Percentiles rank a stretch among this genome's conserved stretches.
phyloP scores from a whole-genome alignment of 2,113 vertebrate species.

The Limnothrissa miodon region DNA sequence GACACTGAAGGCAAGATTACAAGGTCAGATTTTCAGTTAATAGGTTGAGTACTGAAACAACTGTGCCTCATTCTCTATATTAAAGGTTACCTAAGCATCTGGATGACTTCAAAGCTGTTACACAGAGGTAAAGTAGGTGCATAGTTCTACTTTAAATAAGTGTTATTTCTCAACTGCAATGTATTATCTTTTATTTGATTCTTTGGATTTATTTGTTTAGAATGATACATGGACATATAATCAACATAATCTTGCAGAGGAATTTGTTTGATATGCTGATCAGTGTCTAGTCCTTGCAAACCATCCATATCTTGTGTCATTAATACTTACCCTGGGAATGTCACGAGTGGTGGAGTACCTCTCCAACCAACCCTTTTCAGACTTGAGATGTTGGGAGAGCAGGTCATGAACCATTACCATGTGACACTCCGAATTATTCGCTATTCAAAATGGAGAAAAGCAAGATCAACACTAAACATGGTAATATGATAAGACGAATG shows the following conservation, averaged over 20 bases:
- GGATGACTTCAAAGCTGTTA: too few relatives aligned
- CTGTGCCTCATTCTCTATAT: too few relatives aligned
- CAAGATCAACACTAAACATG: neutral
- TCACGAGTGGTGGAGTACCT: constrained; percentile 61
- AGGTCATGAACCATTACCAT: constrained; percentile 66
- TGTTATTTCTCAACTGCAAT: too few relatives aligned
- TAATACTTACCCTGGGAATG: constrained; percentile 56
- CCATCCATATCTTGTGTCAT: neutral
- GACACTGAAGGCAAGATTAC: too few relatives aligned
- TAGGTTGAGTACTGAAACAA: too few relatives aligned
- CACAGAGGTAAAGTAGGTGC: too few relatives aligned
- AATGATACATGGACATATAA: too few relatives aligned
- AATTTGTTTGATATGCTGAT: neutral
- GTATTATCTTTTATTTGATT: too few relatives aligned
- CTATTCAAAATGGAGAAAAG: constrained; percentile 42
- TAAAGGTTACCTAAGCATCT: too few relatives aligned
- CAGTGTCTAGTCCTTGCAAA: neutral
- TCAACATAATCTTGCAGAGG: neutral
- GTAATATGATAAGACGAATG: neutral
- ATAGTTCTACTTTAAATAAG: too few relatives aligned
- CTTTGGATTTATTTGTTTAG: too few relatives aligned
- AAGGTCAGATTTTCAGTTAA: too few relatives aligned
- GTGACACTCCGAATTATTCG: constrained; percentile 51
- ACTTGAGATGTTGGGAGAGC: constrained; percentile 50
- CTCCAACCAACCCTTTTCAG: constrained; percentile 54